Evolutionary conservation across 2,888 invertebrate species (phyloP), one percentile per base, ranked within the genome.

Genomic region (Autographa gamma): DNA sequence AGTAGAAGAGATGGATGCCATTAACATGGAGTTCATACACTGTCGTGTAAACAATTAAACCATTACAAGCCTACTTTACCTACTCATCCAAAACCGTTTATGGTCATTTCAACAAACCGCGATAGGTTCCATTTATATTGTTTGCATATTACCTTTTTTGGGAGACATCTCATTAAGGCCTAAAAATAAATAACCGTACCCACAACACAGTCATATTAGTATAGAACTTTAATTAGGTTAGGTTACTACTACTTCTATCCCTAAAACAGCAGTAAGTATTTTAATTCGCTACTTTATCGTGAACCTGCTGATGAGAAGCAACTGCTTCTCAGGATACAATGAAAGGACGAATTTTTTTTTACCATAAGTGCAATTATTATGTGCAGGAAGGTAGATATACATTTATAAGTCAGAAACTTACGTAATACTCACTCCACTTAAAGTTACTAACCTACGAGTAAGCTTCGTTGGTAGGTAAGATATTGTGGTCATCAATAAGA

Each of bases 71-170:
- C 16, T 25, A 31, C 6, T 34, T 13, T 19, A 25, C 11, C 8
- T 19, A 9, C 4, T 18, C 1, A 11, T 25, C 16, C 25, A 25
- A 25, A 25, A 25, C 25, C 3, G 54, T 52, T 54, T 2, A 52
- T 60, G 60, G 32, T 38, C 48, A 60, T 34, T 43, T 64, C 52
- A 8, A 18, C 13, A 41, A 64, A 70, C 75, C 66, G 63, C 56
- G 48, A 60, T 52, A 31, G 60, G 31, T 60, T 16, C 32, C 13
- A 64, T 48, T 38, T n/a, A 14, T 48, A 48, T 16, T 58, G 34
- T 54, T 68, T 70, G 38, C 16, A 25, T 48, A 65, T 60, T 58
- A 41, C 63, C 56, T 54, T 79, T 63, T 41, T n/a, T 65, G 60
- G 14, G 6, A 1, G 41, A 56, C 61, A 62, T 48, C 43, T 61